Percentiles rank a stretch among this genome's conserved stretches.
Conservation (phyloP, 1,140 invertebrate genomes). For the Zaprionus ghesquierei region DNA sequence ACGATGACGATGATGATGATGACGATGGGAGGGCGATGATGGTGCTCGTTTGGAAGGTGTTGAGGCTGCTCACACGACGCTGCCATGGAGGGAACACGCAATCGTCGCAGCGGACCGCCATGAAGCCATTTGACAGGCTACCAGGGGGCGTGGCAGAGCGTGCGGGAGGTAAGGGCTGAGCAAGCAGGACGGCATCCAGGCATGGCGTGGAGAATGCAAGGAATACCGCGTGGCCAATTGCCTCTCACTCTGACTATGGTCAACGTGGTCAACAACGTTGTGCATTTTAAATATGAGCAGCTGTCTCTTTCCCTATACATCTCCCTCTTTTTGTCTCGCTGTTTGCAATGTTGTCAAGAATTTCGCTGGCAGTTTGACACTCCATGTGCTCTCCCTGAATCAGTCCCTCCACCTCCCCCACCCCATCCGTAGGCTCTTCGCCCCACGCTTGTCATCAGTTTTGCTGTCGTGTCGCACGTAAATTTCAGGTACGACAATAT, state of each 20-base stretch:
- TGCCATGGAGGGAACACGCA: slow-evolving; percentile 35
- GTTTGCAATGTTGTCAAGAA: slow-evolving; percentile 52
- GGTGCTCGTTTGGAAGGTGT: slow-evolving; percentile 68
- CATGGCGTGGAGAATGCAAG: slow-evolving; percentile 7
- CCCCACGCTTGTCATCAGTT: slow-evolving; percentile 36
- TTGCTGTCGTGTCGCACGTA: slow-evolving; percentile 67
- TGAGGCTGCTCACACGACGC: slow-evolving; percentile 51
- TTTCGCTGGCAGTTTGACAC: slow-evolving; percentile 61
- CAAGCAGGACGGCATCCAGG: neutral
- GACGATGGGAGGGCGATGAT: slow-evolving; percentile 60
- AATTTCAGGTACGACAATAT: slow-evolving; percentile 58
- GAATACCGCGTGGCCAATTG: slow-evolving; percentile 29
- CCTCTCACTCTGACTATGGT: slow-evolving; percentile 18
- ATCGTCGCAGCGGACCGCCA: slow-evolving; percentile 55
- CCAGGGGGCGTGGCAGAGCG: neutral
- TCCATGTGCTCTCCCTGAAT: slow-evolving; percentile 24
- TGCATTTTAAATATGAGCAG: slow-evolving; percentile 69
- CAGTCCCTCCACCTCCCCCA: neutral
- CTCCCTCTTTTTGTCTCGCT: neutral
- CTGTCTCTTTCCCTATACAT: neutral
- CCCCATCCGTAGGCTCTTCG: neutral
- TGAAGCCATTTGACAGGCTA: slow-evolving; percentile 52
- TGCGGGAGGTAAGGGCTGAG: neutral
- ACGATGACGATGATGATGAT: slow-evolving; percentile 21
- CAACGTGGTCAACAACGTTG: slow-evolving; percentile 50